A percentile compares a stretch with the other conserved stretches of the same genome.
phyloP scores from a whole-genome alignment of 2,888 invertebrate species.

The Panopea generosa region DNA sequence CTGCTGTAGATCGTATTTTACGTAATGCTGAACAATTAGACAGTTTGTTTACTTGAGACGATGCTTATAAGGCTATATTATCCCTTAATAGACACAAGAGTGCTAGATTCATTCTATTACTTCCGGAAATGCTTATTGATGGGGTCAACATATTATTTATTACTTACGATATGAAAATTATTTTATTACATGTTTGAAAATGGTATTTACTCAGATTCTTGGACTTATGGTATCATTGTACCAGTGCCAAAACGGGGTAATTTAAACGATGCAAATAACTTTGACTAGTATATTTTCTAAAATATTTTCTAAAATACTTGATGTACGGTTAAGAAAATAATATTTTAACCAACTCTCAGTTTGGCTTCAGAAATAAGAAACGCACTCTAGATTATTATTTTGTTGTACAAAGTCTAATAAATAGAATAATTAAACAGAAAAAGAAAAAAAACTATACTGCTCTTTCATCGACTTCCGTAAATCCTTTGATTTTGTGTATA shows the following conservation, averaged over 20 bases:
- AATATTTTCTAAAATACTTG: constrained; percentile 5
- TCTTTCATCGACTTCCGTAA: neutral
- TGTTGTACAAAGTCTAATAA: no score
- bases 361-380: constrained; percentile 24
- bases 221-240: constrained; percentile 27
- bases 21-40: neutral
- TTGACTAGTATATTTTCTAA: constrained; percentile 8
- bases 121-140: constrained; percentile 8
- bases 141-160: neutral
- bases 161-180: neutral
- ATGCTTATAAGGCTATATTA: neutral
- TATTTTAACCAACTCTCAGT: constrained; percentile 14
- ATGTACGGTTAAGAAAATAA: constrained; percentile 7
- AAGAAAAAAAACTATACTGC: neutral
- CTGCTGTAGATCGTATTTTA: no score
- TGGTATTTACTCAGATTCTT: no score
- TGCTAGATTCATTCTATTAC: neutral
- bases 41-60: neutral
- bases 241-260: constrained; percentile 18
- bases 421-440: no score
- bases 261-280: no score
- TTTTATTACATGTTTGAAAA: constrained; percentile 31
- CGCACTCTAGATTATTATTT: constrained; percentile 18
- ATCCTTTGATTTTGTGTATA: no score
- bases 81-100: neutral